phyloP scores from a whole-genome alignment of 1,140 invertebrate species.

The Leucophenga varia region DNA sequence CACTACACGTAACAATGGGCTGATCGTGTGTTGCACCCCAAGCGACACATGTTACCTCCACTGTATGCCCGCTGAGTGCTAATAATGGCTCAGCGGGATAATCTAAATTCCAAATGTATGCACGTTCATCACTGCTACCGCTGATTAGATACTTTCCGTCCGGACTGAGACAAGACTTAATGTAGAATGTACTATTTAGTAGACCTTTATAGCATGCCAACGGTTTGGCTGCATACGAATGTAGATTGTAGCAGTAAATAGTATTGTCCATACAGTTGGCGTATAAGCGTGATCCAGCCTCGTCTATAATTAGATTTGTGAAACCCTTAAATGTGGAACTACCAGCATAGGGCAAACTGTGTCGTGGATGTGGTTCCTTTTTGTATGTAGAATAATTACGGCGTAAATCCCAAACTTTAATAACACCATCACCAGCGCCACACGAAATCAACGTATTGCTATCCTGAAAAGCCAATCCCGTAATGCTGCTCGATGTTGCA shows the following conservation, averaged over 20 bases:
- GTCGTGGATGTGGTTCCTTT: conserved; percentile 70
- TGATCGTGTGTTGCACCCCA: conserved; percentile 65
- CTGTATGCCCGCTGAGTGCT: conserved; percentile 70
- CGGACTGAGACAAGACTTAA: conserved; percentile 76
- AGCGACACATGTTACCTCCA: conserved; percentile 81
- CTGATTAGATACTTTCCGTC: conserved; percentile 78
- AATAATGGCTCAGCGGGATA: conserved; percentile 66
- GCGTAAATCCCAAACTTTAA: conserved; percentile 86
- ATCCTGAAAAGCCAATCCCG: conserved; percentile 73
- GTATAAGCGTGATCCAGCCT: conserved; percentile 69
- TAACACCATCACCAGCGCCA: conserved; percentile 77
- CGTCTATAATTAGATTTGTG: conserved; percentile 75
- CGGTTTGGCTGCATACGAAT: conserved; percentile 68
- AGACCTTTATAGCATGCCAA: conserved; percentile 67
- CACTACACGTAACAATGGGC: conserved; percentile 76
- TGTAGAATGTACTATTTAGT: conserved; percentile 77
- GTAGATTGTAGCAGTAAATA: conserved; percentile 82
- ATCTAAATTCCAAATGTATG: conserved; percentile 79
- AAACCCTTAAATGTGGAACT: conserved; percentile 71
- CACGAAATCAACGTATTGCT: conserved; percentile 75
- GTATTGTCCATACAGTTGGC: conserved; percentile 83
- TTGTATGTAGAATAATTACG: conserved; percentile 74
- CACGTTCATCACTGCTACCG: conserved; percentile 80
- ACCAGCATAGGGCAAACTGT: conserved; percentile 71
- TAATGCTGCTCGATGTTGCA: conserved; percentile 66